Base-by-base conservation (phyloP, 2,797 vertebrate species). In the Acipenser transmontanus region DNA sequence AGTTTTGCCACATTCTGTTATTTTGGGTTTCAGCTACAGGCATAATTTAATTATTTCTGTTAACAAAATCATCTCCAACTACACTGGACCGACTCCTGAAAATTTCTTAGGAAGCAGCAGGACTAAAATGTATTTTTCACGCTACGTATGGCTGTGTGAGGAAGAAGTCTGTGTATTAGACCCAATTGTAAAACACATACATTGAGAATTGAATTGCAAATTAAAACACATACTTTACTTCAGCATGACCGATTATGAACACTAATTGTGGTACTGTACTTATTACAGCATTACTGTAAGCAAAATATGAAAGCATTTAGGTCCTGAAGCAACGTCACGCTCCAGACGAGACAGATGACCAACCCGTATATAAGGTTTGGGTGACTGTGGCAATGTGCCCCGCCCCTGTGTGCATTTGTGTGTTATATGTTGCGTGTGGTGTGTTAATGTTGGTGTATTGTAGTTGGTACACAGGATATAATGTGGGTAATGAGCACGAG, bases 321-420 rank as follows among this genome's bases (percentile, higher is more conserved):
- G 69, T 60, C 52, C 14, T 48, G 51, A 64, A 59, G 63, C 69
- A 74, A 69, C 70, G 64, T 7, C 14, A 34, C 61, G 34, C 50
- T 17, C 49, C 59, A 51, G 9, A 62, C 48, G 9, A 68, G 62
- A 67, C 63, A 6, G 51, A 61, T 71, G 72, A 73, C 62, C 7
- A 63, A 54, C 34, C 12, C 12, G 49, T 65, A 56, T 66, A 51
- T 52, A 50, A 50, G 49, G 49, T 70, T 49, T 70, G n/a, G 65
- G 47, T 74, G 72, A 75, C 69, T 74, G 63, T 68, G 62, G 14
- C 17, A 17, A 17, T 17, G 17, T 17, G 17, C 17, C 17, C 17
- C 17, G 17, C 17, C 17, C 17, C 17, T 17, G 17, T 17, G 17
- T 17, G 1, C 17, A 17, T 17, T 17, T 17, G 17, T 1, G 17